Evolutionary conservation across 1,140 invertebrate species (phyloP).

Genomic region (Drosophila suzukii): DNA sequence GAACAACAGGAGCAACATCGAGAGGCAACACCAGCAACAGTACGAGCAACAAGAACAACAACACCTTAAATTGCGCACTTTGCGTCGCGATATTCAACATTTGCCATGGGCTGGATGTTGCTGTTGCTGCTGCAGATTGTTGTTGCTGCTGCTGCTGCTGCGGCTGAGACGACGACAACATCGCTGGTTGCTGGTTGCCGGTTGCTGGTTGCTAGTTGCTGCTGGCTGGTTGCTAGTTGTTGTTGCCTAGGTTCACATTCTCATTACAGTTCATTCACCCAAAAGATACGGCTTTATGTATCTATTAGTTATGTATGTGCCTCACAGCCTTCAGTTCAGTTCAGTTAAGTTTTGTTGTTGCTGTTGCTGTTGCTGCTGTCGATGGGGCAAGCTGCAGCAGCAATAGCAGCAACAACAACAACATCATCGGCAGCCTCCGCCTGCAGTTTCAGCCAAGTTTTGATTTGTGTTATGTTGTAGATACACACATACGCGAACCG

Average conservation of each 20-base stretch:
- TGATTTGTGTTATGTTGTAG: slow-evolving; percentile 75
- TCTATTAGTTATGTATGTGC: slow-evolving; percentile 81
- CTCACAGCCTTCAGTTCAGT: slow-evolving; percentile 49
- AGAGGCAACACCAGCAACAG: background rate
- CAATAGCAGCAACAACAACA: slow-evolving; percentile 4
- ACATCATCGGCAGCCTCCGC: slow-evolving; percentile 34
- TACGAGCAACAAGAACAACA: slow-evolving; percentile 14
- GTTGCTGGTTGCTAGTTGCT: slow-evolving; percentile 51
- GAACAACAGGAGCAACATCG: slow-evolving; percentile 4
- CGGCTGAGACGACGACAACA: slow-evolving; percentile 27
- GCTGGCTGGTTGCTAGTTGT: slow-evolving; percentile 18
- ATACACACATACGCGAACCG: slow-evolving; percentile 26
- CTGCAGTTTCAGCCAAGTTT: slow-evolving; percentile 73
- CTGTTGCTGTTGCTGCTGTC: slow-evolving; percentile 41
- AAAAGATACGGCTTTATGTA: slow-evolving; percentile 81
- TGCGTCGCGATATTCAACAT: slow-evolving; percentile 74
- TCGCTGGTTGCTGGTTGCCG: slow-evolving; percentile 53
- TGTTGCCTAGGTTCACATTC: slow-evolving; percentile 76
- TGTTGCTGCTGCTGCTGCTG: slow-evolving; percentile 2
- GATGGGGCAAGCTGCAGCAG: slow-evolving; percentile 29
- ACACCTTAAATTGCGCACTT: slow-evolving; percentile 74
- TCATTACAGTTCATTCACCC: slow-evolving; percentile 83
- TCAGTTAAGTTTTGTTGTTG: slow-evolving; percentile 31
- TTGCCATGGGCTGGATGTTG: slow-evolving; percentile 48
- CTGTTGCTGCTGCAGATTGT: slow-evolving; percentile 24